Base-by-base conservation (phyloP, 2,888 invertebrate genomes). In the Terebella lapidaria region DNA sequence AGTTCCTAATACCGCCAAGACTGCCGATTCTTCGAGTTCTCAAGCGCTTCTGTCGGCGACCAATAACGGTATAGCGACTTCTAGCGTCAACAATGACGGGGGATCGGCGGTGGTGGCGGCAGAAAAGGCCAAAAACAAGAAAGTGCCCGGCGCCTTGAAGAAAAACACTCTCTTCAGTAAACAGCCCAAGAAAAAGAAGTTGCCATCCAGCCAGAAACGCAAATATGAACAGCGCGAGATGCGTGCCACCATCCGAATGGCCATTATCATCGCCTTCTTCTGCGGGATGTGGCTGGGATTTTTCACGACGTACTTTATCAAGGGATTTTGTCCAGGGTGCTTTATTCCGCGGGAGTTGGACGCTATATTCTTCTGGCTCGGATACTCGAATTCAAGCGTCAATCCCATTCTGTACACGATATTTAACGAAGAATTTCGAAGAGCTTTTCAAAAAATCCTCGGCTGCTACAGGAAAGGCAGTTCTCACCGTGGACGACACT, bases 221-320 rank as follows among this genome's bases (percentile, higher is more conserved):
- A 46, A 62, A 2, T 62, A 58, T 51, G 77, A 79, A 58, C 65
- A 74, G 46, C 66, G 78, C 1, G 81, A 81, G 63, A 74, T 76
- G 58, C 65, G 78, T 27, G 79, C 80, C 47, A 81, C 81, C 20
- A 77, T 79, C 59, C 70, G 79, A 3, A 79, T 81, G 80, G 75
- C 78, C 20, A 73, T 79, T 54, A 78, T 81, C 54, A 80, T 81
- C 68, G 76, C 76, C 1, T 75, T 74, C 60, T 81, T 81, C 66
- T 74, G 76, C 45, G 70, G 78, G 22, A 81, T 80, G 66, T 81
- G 80, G 80, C 71, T 81, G 60, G 80, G 80, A 20, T 81, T 81
- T 67, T 72, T 79, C n/a, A 72, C 76, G 55, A 75, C 79, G 72
- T 81, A 81, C 64, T 68, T 77, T 5, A 72, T 76, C 24, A 65